Evolutionary conservation across 2,113 vertebrate genomes (phyloP).

Genomic region (Pipra filicauda): DNA sequence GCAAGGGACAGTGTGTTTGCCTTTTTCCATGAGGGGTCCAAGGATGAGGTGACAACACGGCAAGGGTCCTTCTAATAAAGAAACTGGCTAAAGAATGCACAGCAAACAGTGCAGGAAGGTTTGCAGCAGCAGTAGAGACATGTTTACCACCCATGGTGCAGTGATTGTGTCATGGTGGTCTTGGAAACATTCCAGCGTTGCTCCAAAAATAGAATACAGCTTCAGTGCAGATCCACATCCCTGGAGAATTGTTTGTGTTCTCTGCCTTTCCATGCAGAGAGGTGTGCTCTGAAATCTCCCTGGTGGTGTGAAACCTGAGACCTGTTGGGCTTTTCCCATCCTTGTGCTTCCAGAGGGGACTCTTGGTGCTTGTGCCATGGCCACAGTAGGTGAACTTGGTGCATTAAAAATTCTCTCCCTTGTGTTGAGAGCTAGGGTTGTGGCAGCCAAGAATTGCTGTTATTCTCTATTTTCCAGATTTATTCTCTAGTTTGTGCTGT

Average conservation of each 20-base stretch:
- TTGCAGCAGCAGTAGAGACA: conserved; percentile 1
- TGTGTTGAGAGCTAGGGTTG: too few relatives aligned
- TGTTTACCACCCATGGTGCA: conserved; percentile 81
- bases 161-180: conserved; percentile 79
- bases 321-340: conserved; percentile 67
- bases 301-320: conserved; percentile 67
- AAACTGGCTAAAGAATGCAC: background rate
- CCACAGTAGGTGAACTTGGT: rapidly evolving
- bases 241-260: conserved; percentile 70
- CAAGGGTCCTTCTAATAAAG: conserved; percentile 68
- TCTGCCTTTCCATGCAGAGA: conserved; percentile 65
- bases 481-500: background rate
- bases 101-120: background rate
- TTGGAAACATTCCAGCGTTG: conserved; percentile 72
- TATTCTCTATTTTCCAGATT: background rate
- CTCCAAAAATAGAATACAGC: conserved; percentile 74
- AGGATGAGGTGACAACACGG: conserved; percentile 75
- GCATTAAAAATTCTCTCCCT: background rate
- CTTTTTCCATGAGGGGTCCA: conserved; percentile 77
- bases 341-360: background rate
- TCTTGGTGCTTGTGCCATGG: background rate
- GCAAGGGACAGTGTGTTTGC: conserved; percentile 57
- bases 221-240: conserved; percentile 56
- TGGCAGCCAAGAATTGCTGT: background rate
- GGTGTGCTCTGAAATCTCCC: background rate